phyloP scores from a whole-genome alignment of 2,797 vertebrate species.

The Neosilurus mollespiculum region DNA sequence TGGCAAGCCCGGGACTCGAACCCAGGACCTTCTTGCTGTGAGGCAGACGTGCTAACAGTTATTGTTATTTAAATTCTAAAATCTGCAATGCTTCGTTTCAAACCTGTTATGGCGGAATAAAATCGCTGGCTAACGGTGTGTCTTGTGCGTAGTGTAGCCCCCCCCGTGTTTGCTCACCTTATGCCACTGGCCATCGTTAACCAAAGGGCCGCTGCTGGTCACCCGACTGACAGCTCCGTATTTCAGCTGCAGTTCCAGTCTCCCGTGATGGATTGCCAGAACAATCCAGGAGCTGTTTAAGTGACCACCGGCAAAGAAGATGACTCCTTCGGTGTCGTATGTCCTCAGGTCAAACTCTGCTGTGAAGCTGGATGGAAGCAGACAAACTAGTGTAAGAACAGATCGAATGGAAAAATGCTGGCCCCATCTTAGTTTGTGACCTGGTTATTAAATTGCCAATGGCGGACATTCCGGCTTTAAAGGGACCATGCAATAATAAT shows the following conservation, averaged over 20 bases:
- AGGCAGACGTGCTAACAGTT: too few relatives aligned
- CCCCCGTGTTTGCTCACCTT: conserved; percentile 69
- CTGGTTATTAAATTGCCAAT: background rate
- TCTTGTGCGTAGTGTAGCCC: too few relatives aligned
- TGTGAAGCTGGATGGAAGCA: conserved; percentile 77
- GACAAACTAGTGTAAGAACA: background rate
- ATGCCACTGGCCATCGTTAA: conserved; percentile 94
- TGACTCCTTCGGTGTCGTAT: conserved; percentile 90
- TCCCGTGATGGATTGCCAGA: conserved; percentile 85
- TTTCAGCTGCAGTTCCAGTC: conserved; percentile 90
- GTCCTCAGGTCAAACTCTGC: conserved; percentile 97
- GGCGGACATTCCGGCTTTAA: background rate
- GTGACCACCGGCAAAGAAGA: conserved; percentile 95
- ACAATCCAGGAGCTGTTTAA: conserved; percentile 90
- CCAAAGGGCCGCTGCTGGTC: conserved; percentile 86
- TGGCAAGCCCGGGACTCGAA: too few relatives aligned
- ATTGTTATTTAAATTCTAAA: too few relatives aligned
- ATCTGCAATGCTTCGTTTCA: too few relatives aligned
- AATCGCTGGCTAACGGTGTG: too few relatives aligned
- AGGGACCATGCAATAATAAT: background rate
- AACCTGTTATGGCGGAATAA: too few relatives aligned
- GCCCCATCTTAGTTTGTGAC: background rate
- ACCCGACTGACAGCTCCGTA: conserved; percentile 83
- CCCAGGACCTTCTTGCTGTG: too few relatives aligned
- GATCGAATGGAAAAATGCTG: background rate